Evolutionary conservation across 2,888 invertebrate species (phyloP).

Genomic region (Arctia plantaginis): DNA sequence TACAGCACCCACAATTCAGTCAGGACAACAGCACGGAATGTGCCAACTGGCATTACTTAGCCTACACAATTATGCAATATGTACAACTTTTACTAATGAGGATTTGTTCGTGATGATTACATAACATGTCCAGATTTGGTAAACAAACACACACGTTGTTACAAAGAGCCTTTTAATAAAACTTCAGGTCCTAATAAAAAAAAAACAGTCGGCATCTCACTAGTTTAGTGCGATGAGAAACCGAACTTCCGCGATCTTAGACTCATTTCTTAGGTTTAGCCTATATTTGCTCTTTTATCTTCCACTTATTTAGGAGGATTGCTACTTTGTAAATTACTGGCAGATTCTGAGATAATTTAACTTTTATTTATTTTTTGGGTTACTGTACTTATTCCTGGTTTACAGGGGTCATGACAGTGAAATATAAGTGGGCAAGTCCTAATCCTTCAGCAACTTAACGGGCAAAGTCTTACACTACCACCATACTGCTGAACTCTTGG

Average conservation of each 20-base stretch:
- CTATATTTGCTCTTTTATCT: no score
- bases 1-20: constrained; percentile 17
- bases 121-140: constrained; percentile 3
- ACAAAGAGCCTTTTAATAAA: not conserved
- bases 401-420: not conserved
- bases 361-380: not conserved
- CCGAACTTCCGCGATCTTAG: no score
- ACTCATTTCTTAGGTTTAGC: no score
- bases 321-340: not conserved
- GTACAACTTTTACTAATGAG: constrained; percentile 8
- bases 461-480: no score
- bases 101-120: constrained; percentile 3
- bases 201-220: no score
- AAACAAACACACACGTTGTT: not conserved
- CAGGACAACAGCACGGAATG: not conserved
- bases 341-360: not conserved
- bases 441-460: not conserved
- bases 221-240: no score
- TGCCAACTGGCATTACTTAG: constrained; percentile 3
- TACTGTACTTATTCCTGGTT: not conserved
- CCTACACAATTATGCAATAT: constrained; percentile 11
- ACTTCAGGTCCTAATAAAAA: not conserved
- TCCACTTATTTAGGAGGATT: no score
- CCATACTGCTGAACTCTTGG: not conserved
- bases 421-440: not conserved